Evolutionary conservation across 2,797 vertebrate genomes (phyloP).

Genomic region (Falco berigora): DNA sequence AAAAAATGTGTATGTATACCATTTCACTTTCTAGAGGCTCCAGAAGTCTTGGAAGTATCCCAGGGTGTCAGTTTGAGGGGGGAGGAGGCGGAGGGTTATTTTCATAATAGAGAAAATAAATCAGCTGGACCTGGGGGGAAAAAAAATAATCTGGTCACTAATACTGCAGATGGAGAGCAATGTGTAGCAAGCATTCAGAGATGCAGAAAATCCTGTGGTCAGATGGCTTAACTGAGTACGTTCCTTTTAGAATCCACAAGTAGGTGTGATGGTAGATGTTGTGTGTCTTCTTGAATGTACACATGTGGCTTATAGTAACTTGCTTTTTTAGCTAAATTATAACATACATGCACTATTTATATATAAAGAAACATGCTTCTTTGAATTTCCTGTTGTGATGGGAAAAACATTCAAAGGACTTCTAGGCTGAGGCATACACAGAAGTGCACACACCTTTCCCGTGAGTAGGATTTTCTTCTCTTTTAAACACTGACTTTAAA

Average conservation of each 20-base stretch:
- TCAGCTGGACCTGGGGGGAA: fast-evolving
- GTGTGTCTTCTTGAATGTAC: neutral
- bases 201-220: neutral
- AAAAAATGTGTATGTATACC: fast-evolving
- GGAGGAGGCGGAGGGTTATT: neutral
- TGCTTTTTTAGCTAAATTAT: slow-evolving; percentile 29
- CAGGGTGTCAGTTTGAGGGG: fast-evolving
- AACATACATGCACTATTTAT: neutral
- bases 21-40: neutral
- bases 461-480: neutral
- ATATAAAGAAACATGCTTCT: neutral
- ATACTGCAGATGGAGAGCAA: neutral
- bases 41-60: neutral
- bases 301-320: neutral
- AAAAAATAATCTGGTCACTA: neutral
- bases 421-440: neutral
- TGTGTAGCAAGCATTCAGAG: neutral
- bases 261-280: neutral
- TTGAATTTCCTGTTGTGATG: neutral
- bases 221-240: neutral
- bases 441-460: neutral
- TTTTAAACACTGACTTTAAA: neutral
- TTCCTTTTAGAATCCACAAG: neutral
- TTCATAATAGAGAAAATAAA: neutral
- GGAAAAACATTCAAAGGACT: neutral